phyloP scores from a whole-genome alignment of 2,888 invertebrate species.

The Neoascia interrupta region DNA sequence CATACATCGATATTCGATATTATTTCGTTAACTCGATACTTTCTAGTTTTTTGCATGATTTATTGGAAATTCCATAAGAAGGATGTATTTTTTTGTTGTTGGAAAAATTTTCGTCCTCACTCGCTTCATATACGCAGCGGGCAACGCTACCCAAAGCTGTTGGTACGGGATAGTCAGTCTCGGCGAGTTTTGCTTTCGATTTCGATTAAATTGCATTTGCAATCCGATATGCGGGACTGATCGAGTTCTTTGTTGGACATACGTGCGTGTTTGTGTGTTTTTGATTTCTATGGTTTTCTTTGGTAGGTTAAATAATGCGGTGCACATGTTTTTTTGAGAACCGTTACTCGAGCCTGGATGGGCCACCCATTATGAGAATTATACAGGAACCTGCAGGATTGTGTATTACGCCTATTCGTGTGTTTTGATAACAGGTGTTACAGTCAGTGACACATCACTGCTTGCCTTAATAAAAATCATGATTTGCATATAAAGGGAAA shows the following conservation, averaged over 20 bases:
- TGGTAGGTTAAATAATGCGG: conserved; percentile 16
- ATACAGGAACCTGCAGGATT: no score
- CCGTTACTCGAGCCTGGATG: conserved; percentile 61
- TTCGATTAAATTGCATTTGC: conserved; percentile 67
- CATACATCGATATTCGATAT: conserved; percentile 73
- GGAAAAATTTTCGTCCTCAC: not conserved
- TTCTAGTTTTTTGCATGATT: conserved; percentile 71
- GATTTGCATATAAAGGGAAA: no score
- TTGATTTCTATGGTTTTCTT: conserved; percentile 58
- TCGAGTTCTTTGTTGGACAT: conserved; percentile 24
- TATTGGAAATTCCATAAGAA: conserved; percentile 66
- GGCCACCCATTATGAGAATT: no score
- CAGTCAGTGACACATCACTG: no score
- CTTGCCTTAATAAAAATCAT: no score
- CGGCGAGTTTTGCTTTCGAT: conserved; percentile 47
- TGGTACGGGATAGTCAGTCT: no score
- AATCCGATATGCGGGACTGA: conserved; percentile 55
- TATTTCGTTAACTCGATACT: conserved; percentile 78
- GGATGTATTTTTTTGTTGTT: conserved; percentile 22
- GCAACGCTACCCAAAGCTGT: no score
- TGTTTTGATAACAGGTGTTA: no score
- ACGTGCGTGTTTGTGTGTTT: conserved; percentile 16
- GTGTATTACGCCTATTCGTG: no score
- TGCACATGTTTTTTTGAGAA: conserved; percentile 28
- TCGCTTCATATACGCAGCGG: no score